These are phyloP conservation scores for Odontothrips loti DNA, from an alignment of 2,888 invertebrate genomes.

Conservation along the genomic window DNA sequence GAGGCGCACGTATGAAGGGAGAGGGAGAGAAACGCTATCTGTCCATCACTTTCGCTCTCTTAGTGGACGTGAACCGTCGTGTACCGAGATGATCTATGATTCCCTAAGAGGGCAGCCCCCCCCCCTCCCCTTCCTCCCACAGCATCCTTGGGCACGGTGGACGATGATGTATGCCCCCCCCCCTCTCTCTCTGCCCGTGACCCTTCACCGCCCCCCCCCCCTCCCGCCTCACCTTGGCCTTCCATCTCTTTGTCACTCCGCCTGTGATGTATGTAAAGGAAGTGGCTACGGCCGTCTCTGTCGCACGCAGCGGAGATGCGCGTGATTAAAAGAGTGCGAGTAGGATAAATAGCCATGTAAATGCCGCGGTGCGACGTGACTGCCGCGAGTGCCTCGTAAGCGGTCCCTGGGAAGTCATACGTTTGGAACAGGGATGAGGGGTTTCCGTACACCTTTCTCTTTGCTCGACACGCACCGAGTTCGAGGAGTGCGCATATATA, in stretches of 20 bases:
- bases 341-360: background rate
- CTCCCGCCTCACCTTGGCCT: background rate
- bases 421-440: too few species aligned
- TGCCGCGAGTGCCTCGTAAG: background rate
- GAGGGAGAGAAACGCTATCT: background rate
- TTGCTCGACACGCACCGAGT: too few species aligned
- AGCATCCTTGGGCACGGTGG: background rate
- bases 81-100: slow-evolving; percentile 11
- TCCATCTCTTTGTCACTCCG: background rate
- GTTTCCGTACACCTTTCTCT: too few species aligned
- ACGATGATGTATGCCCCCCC: background rate
- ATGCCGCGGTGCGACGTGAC: background rate
- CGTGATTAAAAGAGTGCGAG: slow-evolving; percentile 1
- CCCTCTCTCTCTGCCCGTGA: background rate
- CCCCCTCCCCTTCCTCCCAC: background rate
- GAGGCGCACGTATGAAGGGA: background rate
- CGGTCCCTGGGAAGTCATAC: too few species aligned
- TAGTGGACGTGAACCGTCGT: slow-evolving; percentile 2
- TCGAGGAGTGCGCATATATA: too few species aligned
- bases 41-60: slow-evolving; percentile 1
- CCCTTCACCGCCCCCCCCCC: background rate
- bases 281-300: background rate
- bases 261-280: background rate
- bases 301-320: background rate
- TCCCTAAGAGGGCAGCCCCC: background rate